Evolutionary conservation across 2,113 vertebrate species (phyloP).

Genomic region (Phaethornis superciliosus): DNA sequence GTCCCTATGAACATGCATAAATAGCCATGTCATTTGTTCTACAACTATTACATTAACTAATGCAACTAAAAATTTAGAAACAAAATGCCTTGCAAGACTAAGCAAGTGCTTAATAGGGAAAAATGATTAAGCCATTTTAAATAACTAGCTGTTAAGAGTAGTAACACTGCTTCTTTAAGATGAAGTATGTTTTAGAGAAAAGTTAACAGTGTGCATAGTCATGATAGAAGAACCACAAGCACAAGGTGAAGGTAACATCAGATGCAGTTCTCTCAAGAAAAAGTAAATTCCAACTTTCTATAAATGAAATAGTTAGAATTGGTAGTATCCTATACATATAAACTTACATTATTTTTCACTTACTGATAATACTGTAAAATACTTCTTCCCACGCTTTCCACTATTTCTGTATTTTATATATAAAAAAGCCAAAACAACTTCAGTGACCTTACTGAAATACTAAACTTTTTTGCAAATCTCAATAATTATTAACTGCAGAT

Average conservation of each 20-base stretch:
- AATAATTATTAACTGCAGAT: background rate
- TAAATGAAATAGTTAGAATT: background rate
- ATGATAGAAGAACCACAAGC: background rate
- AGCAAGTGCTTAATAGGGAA: background rate
- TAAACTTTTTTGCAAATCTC: background rate
- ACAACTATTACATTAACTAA: background rate
- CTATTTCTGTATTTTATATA: background rate
- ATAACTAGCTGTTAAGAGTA: background rate
- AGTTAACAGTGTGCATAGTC: background rate
- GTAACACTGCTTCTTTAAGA: background rate
- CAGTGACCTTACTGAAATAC: background rate
- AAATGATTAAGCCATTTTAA: background rate
- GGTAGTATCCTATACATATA: background rate
- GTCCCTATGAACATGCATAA: background rate
- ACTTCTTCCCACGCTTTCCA: background rate
- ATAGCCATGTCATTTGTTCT: background rate
- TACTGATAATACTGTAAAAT: background rate
- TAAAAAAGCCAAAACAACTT: background rate
- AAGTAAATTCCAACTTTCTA: background rate
- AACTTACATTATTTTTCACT: background rate
- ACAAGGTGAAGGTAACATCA: background rate
- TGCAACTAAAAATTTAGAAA: background rate
- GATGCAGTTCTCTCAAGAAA: background rate
- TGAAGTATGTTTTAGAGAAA: background rate
- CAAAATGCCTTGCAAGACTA: background rate